Evolutionary conservation across 2,797 vertebrate genomes (phyloP).

Genomic region (Cyclura pinguis): DNA sequence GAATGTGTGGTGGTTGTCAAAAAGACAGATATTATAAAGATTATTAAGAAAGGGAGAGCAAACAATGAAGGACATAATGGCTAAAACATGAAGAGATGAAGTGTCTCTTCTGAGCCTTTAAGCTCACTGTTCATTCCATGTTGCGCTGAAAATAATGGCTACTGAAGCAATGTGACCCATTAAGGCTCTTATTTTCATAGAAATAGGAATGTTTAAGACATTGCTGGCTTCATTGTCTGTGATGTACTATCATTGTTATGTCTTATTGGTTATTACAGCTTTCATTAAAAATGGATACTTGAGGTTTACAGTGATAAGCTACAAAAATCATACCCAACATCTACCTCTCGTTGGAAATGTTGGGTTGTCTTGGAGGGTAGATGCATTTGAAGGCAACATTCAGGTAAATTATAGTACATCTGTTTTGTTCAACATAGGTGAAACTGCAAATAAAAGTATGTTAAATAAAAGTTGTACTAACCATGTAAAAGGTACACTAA

Average conservation of each 20-base stretch:
- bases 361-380: conserved; percentile 86
- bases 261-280: conserved; percentile 77
- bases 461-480: conserved; percentile 1
- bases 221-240: conserved; percentile 9
- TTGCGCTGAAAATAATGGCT: not conserved
- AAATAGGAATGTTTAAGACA: not conserved
- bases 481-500: not conserved
- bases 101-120: not conserved
- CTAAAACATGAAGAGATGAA: not conserved
- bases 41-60: not conserved
- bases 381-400: conserved; percentile 81
- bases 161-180: not conserved
- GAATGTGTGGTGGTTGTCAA: not conserved
- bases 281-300: conserved; percentile 84
- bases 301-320: conserved; percentile 82
- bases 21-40: conserved; percentile 9
- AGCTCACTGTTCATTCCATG: not conserved
- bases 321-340: conserved; percentile 79
- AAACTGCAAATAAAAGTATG: conserved; percentile 16
- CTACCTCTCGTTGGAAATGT: conserved; percentile 80
- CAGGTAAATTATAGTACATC: conserved; percentile 79
- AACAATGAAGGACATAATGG: not conserved
- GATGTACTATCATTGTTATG: not conserved
- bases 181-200: not conserved
- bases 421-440: conserved; percentile 24